Evolutionary conservation across 2,797 vertebrate species (phyloP).

Genomic region (Rhinophrynus dorsalis): DNA sequence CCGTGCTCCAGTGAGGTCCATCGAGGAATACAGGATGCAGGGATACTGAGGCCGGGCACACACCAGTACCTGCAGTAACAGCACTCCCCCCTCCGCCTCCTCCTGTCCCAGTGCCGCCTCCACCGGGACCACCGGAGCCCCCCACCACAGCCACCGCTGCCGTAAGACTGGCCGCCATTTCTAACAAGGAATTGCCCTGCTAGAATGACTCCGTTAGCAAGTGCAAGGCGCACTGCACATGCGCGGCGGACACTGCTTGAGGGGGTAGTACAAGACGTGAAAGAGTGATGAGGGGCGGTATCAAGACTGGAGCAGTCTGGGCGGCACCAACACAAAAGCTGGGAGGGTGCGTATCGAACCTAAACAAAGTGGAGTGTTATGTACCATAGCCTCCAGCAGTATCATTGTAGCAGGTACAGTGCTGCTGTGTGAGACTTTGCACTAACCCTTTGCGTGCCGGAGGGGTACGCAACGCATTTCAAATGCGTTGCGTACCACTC

Average conservation of each 20-base stretch:
- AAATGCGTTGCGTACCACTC: too few species aligned
- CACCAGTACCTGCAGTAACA: constrained; percentile 34
- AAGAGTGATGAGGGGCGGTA: not conserved
- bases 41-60: constrained; percentile 36
- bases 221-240: constrained; percentile 57
- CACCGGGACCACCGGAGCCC: constrained; percentile 21
- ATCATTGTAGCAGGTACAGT: too few species aligned
- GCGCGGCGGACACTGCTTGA: constrained; percentile 45
- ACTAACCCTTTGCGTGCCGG: too few species aligned
- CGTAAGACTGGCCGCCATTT: constrained; percentile 94
- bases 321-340: constrained; percentile 17
- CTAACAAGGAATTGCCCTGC: constrained; percentile 58
- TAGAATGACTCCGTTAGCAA: constrained; percentile 55
- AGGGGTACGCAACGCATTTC: too few species aligned
- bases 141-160: constrained; percentile 65
- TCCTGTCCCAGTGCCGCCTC: constrained; percentile 25
- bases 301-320: not conserved
- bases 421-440: too few species aligned
- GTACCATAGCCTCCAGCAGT: too few species aligned
- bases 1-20: constrained; percentile 82
- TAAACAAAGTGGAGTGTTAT: too few species aligned
- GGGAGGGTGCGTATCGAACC: too few species aligned
- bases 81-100: constrained; percentile 28
- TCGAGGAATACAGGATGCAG: constrained; percentile 67
- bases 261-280: constrained; percentile 16